Percentiles rank a stretch among this genome's conserved stretches.
Conservation (phyloP, 2,113 vertebrate genomes). For the Cyrtonyx montezumae region DNA sequence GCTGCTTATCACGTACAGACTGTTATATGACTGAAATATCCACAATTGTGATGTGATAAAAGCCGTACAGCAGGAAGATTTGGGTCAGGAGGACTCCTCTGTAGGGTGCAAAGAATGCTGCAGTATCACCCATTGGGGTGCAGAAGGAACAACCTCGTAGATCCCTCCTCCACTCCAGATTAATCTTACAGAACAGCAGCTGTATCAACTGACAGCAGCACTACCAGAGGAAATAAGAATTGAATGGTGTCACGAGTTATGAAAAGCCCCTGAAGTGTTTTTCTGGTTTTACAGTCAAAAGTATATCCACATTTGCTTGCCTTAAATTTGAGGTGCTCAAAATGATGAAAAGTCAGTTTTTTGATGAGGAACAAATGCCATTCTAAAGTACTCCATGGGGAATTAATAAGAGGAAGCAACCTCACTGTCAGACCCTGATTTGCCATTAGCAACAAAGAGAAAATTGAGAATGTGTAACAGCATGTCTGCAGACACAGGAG, state of each 20-base stretch:
- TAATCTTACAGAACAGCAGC: not conserved
- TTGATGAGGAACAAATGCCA: not conserved
- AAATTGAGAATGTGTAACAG: not conserved
- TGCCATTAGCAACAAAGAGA: not conserved
- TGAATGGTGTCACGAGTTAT: fast-evolving
- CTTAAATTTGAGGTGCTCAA: not conserved
- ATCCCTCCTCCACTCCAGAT: not conserved
- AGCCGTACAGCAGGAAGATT: not conserved
- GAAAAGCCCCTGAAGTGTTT: not conserved
- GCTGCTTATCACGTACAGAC: not conserved
- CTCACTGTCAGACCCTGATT: not conserved
- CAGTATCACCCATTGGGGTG: not conserved
- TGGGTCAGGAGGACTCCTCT: not conserved
- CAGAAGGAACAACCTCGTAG: not conserved
- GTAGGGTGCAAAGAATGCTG: not conserved
- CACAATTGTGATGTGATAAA: not conserved
- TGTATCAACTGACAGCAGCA: not conserved
- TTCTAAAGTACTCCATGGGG: not conserved
- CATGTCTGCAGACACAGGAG: not conserved
- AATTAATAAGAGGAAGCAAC: not conserved
- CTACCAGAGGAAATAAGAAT: not conserved
- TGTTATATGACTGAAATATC: not conserved
- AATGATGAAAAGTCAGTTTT: not conserved
- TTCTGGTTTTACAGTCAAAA: not conserved
- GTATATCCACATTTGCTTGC: not conserved